Evolutionary conservation across 2,113 vertebrate species (phyloP), one percentile per base, ranked within the genome.

Genomic region (Ictalurus furcatus): DNA sequence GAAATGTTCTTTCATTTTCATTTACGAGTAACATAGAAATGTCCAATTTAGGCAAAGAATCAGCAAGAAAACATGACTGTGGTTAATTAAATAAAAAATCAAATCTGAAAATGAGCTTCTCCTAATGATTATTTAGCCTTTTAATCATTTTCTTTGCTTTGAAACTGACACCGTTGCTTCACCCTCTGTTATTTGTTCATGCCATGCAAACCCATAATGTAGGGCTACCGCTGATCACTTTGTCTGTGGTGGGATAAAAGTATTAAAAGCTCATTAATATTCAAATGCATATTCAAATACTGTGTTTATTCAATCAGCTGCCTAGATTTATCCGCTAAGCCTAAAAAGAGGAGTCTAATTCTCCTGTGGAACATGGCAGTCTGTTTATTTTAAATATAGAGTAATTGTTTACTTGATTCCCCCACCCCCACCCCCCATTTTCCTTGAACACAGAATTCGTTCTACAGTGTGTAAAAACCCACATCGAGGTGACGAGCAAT

Each of bases 291-390:
- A 48, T 25, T 23, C 56, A 40, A 84, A 84, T 83, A 40, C 81
- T 83, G 81, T 84, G 58, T 84, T 84, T 63, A 63, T 84, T 84
- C 37, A 84, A 16, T 63, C 58, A 83, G 58, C 58, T 84, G 81
- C 34, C 58, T 40, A 7, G 54, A 28, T 63, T 44, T 44, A 28
- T 44, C 37, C 34, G 12, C 58, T 25, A 84, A 61, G 81, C 81
- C 58, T 84, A 61, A 63, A 40, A 61, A 16, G 23, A 63, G 1
- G 19, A 61, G 21, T 61, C 56, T 61, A 16, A 40, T 84, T 40
- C 81, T 40, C 81, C 34, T 23, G 54, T 6, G 23, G 81, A 44
- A 23, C 23, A 40, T 16, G 11, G 21, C 34, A 25, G 56, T 0
- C 21, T 37, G 81, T 63, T 84, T 84, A 63, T 28, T 44, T 84